phyloP scores from a whole-genome alignment of 2,797 vertebrate genomes.

The Lycodopsis pacificus region DNA sequence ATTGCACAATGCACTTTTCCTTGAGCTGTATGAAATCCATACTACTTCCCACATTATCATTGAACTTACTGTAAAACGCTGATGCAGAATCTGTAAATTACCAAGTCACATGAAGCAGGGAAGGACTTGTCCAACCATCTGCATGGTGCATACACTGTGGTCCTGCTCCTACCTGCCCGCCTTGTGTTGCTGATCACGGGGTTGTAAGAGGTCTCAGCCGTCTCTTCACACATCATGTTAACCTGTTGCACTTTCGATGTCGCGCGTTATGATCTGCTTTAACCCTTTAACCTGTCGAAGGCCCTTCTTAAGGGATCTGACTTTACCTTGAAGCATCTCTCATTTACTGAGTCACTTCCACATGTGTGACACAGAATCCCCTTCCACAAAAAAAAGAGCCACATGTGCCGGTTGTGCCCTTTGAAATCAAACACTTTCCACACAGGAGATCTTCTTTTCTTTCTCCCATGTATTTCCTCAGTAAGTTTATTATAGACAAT shows the following conservation, averaged over 20 bases:
- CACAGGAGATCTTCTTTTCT: not conserved
- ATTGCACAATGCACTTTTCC: not conserved
- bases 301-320: constrained; percentile 37
- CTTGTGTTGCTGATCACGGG: not conserved
- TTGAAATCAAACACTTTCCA: constrained; percentile 10
- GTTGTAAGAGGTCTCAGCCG: not conserved
- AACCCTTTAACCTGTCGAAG: constrained; percentile 38
- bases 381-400: constrained; percentile 10
- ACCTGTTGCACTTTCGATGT: constrained; percentile 40
- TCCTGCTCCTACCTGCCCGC: not conserved
- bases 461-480: not conserved
- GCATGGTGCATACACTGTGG: not conserved
- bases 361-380: constrained; percentile 25
- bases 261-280: constrained; percentile 30
- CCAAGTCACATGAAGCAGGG: not conserved
- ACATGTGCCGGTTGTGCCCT: constrained; percentile 26
- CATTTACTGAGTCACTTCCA: constrained; percentile 38
- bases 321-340: constrained; percentile 37
- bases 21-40: not conserved
- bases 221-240: constrained; percentile 48
- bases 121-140: not conserved
- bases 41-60: not conserved
- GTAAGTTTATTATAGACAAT: not conserved
- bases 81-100: not conserved
- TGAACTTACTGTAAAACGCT: not conserved